Conservation (phyloP, 2,113 vertebrate genomes). For the Heterotis niloticus region DNA sequence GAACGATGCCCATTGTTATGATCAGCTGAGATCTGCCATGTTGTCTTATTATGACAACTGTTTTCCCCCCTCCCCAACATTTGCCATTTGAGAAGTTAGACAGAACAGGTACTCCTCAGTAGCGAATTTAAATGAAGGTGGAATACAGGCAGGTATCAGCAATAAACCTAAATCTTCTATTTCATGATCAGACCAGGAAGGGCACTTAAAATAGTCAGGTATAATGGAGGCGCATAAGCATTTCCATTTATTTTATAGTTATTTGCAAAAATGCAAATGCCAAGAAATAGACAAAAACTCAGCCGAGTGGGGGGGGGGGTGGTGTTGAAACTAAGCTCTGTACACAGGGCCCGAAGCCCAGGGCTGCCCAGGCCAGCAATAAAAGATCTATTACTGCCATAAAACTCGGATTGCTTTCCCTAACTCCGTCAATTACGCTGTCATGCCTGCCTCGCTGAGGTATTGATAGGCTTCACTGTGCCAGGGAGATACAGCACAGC, state of each 20-base stretch:
- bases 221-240: not conserved
- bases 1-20: no score
- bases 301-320: not conserved
- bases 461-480: constrained; percentile 40
- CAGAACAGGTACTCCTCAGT: no score
- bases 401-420: constrained; percentile 36
- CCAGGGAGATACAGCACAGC: constrained; percentile 6
- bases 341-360: not conserved
- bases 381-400: constrained; percentile 40
- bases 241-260: not conserved
- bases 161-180: no score
- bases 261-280: not conserved
- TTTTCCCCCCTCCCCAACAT: no score
- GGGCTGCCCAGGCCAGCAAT: constrained; percentile 35
- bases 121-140: no score
- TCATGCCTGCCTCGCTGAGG: constrained; percentile 5
- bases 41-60: no score
- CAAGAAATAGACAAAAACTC: not conserved
- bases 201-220: no score
- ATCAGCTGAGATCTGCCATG: no score
- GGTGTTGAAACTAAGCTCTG: not conserved
- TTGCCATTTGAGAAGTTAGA: no score
- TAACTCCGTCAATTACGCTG: constrained; percentile 29
- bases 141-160: no score
- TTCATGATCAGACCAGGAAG: no score